Percentiles rank a stretch among this genome's conserved stretches.
These are phyloP conservation scores for Squalus acanthias DNA, from an alignment of 2,797 vertebrate genomes.

Conservation along the genomic window DNA sequence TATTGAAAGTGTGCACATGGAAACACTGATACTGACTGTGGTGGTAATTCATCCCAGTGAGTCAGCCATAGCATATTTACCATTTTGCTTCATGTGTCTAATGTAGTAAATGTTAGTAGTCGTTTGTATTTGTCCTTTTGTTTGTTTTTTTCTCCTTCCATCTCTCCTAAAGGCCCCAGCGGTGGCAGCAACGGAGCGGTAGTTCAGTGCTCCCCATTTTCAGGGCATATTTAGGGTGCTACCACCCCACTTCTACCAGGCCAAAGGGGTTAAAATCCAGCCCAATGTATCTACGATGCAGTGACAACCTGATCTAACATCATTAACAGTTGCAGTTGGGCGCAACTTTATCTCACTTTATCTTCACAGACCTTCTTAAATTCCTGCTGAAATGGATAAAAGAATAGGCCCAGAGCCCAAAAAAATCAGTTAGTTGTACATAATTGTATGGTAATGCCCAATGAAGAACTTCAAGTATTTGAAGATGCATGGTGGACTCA, in stretches of 20 bases:
- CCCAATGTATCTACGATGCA: not conserved
- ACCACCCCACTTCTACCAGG: not conserved
- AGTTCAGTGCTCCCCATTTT: not conserved
- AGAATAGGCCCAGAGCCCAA: not conserved
- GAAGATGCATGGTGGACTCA: not conserved
- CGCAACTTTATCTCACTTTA: not conserved
- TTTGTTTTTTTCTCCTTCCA: not conserved
- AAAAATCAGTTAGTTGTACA: not conserved
- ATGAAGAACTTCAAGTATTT: not conserved
- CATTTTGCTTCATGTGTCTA: not conserved
- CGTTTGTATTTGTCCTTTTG: too few species aligned
- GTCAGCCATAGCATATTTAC: not conserved
- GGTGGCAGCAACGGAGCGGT: not conserved
- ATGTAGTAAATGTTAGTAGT: too few species aligned
- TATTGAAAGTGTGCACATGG: too few species aligned
- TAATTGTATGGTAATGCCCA: not conserved
- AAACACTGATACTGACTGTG: not conserved
- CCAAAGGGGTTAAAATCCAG: not conserved
- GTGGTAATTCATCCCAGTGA: not conserved
- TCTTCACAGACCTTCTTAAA: not conserved
- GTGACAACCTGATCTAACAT: not conserved
- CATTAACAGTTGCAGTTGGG: not conserved
- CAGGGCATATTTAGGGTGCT: not conserved
- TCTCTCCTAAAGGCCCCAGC: not conserved
- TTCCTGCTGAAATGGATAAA: not conserved